These are phyloP conservation scores for Ciconia nigra DNA, from an alignment of 2,797 vertebrate genomes.

Conservation along the genomic window DNA sequence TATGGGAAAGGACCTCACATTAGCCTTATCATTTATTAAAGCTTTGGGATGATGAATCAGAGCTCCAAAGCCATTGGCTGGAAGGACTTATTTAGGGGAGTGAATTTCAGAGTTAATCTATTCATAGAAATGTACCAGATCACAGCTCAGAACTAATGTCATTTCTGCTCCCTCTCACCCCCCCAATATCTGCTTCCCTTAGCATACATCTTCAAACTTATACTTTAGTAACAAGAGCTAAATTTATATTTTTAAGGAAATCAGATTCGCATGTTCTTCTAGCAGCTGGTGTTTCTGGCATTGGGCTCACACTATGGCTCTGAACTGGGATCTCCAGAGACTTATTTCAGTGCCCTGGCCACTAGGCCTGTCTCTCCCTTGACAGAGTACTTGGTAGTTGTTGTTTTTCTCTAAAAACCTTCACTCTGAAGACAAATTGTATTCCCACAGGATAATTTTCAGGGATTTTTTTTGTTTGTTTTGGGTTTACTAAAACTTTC, in stretches of 20 bases:
- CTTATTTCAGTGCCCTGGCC: background rate
- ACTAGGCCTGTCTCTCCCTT: background rate
- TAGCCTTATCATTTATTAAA: background rate
- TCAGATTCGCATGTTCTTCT: background rate
- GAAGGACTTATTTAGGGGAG: background rate
- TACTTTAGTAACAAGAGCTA: background rate
- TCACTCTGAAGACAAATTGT: background rate
- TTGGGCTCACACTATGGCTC: background rate
- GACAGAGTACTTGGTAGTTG: background rate
- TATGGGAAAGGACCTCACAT: background rate
- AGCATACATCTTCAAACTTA: background rate
- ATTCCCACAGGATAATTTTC: background rate
- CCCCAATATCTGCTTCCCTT: background rate
- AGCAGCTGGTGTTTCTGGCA: background rate
- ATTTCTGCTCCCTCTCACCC: background rate
- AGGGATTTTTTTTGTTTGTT: background rate
- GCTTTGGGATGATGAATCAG: background rate
- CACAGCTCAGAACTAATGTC: background rate
- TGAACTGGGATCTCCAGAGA: background rate
- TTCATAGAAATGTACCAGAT: background rate
- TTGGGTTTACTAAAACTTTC: background rate
- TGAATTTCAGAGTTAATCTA: background rate
- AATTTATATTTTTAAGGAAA: background rate
- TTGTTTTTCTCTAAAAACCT: background rate
- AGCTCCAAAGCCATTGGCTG: background rate